Evolutionary conservation across 2,888 invertebrate genomes (phyloP).

Genomic region (Lamellibrachia satsuma): DNA sequence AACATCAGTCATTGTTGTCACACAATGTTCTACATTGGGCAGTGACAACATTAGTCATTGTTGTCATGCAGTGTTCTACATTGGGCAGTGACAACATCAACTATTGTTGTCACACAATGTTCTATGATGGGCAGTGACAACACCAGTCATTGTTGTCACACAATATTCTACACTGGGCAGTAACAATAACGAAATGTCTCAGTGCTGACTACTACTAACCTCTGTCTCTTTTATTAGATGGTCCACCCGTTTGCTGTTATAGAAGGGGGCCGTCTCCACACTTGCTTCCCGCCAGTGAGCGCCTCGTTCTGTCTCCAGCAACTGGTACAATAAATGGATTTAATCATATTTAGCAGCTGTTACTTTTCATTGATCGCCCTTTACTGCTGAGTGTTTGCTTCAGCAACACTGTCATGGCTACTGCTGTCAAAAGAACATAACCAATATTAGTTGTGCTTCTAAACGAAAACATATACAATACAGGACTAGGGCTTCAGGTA

Average conservation of each 20-base stretch:
- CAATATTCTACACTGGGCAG: background rate
- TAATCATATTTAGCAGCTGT: background rate
- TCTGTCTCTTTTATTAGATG: slow-evolving; percentile 94
- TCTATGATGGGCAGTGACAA: background rate
- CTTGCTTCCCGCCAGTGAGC: slow-evolving; percentile 90
- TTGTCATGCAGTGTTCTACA: no score
- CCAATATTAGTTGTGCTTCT: background rate
- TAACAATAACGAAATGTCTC: no score
- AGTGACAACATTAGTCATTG: no score
- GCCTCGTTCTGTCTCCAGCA: slow-evolving; percentile 79
- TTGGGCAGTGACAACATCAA: no score
- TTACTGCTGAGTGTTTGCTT: background rate
- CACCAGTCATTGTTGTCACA: background rate
- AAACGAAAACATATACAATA: background rate
- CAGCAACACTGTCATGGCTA: background rate
- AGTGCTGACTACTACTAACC: slow-evolving; percentile 51
- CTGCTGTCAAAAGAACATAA: background rate
- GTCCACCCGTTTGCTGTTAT: slow-evolving; percentile 96
- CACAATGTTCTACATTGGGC: no score
- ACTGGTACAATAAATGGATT: slow-evolving; percentile 41
- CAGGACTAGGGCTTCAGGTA: no score
- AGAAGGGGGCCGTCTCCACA: slow-evolving; percentile 93
- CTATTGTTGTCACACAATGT: background rate
- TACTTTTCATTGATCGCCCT: background rate
- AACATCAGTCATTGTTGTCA: no score